Conservation (phyloP, 2,888 invertebrate genomes). For the Oscheius onirici region DNA sequence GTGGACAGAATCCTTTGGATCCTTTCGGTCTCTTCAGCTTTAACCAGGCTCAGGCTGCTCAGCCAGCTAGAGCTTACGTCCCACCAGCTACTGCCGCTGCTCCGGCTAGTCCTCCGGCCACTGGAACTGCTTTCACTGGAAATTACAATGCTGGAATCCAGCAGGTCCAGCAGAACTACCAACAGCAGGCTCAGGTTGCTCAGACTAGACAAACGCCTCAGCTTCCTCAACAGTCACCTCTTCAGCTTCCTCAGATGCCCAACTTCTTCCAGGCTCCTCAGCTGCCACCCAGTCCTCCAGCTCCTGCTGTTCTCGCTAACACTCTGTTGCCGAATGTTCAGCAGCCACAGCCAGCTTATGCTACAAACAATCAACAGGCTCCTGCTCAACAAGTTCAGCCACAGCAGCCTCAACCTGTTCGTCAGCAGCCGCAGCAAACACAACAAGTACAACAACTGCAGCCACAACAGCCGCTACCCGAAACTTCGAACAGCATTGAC, state of each 20-base stretch:
- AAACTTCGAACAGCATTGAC: slow-evolving; percentile 28
- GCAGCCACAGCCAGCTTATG: neutral
- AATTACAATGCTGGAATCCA: slow-evolving; percentile 16
- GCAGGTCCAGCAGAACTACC: slow-evolving; percentile 1
- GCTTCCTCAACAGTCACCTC: neutral
- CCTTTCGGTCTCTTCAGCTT: slow-evolving; percentile 29
- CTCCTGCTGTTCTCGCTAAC: neutral
- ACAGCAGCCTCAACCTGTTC: neutral
- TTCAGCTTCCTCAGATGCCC: slow-evolving; percentile 10
- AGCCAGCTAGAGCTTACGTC: slow-evolving; percentile 4
- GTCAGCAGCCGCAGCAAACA: neutral
- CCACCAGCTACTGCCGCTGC: neutral
- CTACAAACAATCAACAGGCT: neutral
- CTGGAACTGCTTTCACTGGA: slow-evolving; percentile 24
- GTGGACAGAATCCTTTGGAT: slow-evolving; percentile 24
- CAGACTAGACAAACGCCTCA: neutral
- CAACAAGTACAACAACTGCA: slow-evolving; percentile 8
- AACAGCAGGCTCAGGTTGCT: slow-evolving; percentile 4
- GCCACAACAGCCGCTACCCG: slow-evolving; percentile 37
- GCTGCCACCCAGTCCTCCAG: slow-evolving; percentile 17
- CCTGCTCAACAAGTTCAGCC: slow-evolving; percentile 12
- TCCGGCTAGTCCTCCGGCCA: neutral
- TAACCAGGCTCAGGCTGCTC: slow-evolving; percentile 13
- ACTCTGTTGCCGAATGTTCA: neutral
- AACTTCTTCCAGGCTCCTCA: slow-evolving; percentile 9